Base-by-base conservation (phyloP, 2,797 vertebrate species). In the Ataeniobius toweri region DNA sequence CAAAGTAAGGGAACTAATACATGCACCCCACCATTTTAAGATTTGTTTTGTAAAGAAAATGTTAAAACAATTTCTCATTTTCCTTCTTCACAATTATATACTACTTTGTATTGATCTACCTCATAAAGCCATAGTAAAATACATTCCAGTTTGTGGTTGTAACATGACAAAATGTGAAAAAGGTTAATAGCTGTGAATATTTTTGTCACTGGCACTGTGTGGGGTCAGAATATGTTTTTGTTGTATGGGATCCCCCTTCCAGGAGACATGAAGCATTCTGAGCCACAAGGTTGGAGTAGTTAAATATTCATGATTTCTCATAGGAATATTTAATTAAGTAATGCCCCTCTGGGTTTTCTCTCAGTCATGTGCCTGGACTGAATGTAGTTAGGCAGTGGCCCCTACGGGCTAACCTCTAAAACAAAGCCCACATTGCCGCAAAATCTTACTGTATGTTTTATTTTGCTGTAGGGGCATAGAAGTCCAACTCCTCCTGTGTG, bases 341-440 rank as follows among this genome's bases (percentile, higher is more conserved):
- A 73, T 74, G 76, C 58, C 85, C 82, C 88, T 84, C 44, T 75
- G 81, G 82, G 51, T 83, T 78, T 39, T 70, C 63, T 36, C 67
- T 89, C 87, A 77, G 78, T 83, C 77, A 76, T 85, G 77, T 79
- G 78, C 75, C 85, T 74, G 65, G 59, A 76, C 78, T 83, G 88
- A 92, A 87, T 71, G 78, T 86, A 91, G 93, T 87, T 87, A 89
- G 79, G 92, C 91, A 95, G 94, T 94, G 94, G 89, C 92, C 92
- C 92, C 94, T 94, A 92, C 80, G 86, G 94, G 94, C 82, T 85
- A 80, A 76, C 85, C 79, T 88, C 80, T 89, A 93, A 92, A 89
- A 88, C 84, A 91, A 87, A 90, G 84, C 77, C 63, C 36, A 65
- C 58, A 75, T 78, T 84, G 73, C 84, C 85, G 83, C 73, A 84